Conservation (phyloP, 2,797 vertebrate genomes). For the Neoniphon sammara region DNA sequence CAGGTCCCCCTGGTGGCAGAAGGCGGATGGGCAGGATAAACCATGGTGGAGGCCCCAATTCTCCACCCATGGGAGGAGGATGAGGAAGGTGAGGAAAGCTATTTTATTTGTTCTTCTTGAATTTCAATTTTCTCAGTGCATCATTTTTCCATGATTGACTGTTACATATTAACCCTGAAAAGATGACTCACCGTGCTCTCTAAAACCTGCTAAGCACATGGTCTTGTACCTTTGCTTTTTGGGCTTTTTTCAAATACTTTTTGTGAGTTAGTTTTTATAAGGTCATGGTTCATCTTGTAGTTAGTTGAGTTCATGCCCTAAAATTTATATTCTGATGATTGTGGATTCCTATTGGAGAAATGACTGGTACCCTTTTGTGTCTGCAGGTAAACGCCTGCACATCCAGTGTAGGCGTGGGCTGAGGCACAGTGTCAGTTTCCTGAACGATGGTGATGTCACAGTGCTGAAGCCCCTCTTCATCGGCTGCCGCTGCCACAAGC, state of each 20-base stretch:
- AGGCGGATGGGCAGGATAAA: conserved; percentile 93
- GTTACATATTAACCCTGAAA: too few relatives aligned
- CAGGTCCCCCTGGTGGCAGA: conserved; percentile 89
- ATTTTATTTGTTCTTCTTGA: neutral
- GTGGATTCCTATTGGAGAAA: too few relatives aligned
- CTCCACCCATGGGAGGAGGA: conserved; percentile 96
- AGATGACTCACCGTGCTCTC: too few relatives aligned
- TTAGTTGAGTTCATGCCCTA: too few relatives aligned
- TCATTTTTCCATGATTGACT: neutral
- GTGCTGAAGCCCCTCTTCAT: conserved; percentile 69
- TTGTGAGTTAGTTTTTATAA: too few relatives aligned
- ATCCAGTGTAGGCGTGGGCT: conserved; percentile 84
- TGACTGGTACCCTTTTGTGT: neutral
- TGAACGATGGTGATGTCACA: conserved; percentile 32
- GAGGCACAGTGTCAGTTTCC: conserved; percentile 58
- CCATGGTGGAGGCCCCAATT: conserved; percentile 87
- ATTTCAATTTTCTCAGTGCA: neutral
- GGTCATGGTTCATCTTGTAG: too few relatives aligned
- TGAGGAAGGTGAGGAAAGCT: conserved; percentile 91
- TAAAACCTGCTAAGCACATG: too few relatives aligned
- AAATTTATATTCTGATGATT: too few relatives aligned
- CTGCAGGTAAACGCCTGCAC: conserved; percentile 93
- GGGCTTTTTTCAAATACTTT: too few relatives aligned
- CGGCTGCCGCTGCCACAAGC: conserved; percentile 85
- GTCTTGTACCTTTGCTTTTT: neutral